Percentiles rank a stretch among this genome's conserved stretches.
These are phyloP conservation scores for Galeopsomyia nigrocyanea DNA, from an alignment of 2,888 invertebrate species.

Conservation along the genomic window DNA sequence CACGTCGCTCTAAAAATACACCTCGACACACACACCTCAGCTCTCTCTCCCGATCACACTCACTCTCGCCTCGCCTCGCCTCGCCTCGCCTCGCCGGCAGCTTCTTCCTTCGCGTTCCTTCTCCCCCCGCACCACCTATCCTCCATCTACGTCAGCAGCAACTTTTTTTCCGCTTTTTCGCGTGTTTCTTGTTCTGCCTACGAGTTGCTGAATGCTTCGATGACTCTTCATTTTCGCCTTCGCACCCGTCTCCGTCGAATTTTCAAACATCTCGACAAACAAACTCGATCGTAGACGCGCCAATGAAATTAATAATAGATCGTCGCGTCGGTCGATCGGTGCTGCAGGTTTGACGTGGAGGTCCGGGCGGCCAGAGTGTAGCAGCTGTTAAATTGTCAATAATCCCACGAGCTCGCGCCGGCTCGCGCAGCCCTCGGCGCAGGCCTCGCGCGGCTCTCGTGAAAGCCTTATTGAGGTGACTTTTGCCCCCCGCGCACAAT, in stretches of 20 bases:
- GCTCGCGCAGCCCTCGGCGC: not conserved
- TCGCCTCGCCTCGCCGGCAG: not conserved
- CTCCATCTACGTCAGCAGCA: conserved; percentile 6
- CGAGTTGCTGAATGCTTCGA: not conserved
- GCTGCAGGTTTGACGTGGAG: not conserved
- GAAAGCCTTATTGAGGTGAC: too few relatives aligned
- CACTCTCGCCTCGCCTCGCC: not conserved
- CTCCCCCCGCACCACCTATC: not conserved
- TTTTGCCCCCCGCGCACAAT: too few relatives aligned
- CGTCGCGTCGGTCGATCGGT: not conserved
- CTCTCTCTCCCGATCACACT: conserved; percentile 7
- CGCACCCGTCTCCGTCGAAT: conserved; percentile 8
- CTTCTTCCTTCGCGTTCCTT: conserved; percentile 1
- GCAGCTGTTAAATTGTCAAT: conserved; percentile 23
- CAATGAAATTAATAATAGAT: too few relatives aligned
- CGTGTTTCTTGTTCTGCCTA: not conserved
- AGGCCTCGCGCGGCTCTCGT: not conserved
- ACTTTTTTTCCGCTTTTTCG: conserved; percentile 2
- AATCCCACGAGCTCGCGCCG: conserved; percentile 3
- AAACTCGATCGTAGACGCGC: too few relatives aligned
- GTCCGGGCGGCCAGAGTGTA: not conserved
- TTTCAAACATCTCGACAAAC: conserved; percentile 5
- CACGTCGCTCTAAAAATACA: conserved; percentile 35
- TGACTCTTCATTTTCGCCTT: not conserved
- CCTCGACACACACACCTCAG: not conserved